Evolutionary conservation across 2,888 invertebrate species (phyloP).

Genomic region (Balanococcus diminutus): DNA sequence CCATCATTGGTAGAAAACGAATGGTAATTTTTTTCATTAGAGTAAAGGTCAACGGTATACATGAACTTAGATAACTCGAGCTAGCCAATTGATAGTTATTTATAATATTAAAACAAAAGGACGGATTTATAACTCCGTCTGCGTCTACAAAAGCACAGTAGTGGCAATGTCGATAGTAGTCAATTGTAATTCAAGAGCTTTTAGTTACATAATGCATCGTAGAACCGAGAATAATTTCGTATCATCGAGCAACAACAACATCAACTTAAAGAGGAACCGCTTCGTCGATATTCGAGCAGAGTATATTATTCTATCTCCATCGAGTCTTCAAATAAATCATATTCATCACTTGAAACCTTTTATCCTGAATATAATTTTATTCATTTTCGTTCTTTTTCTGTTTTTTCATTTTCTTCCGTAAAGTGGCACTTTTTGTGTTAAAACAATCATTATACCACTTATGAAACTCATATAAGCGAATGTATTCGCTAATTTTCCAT

Average conservation of each 20-base stretch:
- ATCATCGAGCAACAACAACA: not conserved
- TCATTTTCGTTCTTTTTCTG: not conserved
- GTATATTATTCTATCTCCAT: not conserved
- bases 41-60: slow-evolving; percentile 13
- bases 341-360: slow-evolving; percentile 5
- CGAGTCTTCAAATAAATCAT: not conserved
- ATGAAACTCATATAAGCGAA: not conserved
- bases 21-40: not conserved
- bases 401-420: not conserved
- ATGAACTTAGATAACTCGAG: slow-evolving; percentile 16
- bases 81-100: not conserved
- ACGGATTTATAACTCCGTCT: not conserved
- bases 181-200: slow-evolving; percentile 28
- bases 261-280: not conserved
- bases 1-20: not conserved
- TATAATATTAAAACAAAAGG: not conserved
- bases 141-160: not conserved
- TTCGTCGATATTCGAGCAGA: not conserved
- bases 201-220: slow-evolving; percentile 24
- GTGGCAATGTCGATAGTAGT: slow-evolving; percentile 34
- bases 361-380: not conserved
- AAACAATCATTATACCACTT: not conserved
- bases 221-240: slow-evolving; percentile 8
- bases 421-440: not conserved
- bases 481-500: not conserved